These are phyloP conservation scores for Bergia sp. DNA, from an alignment of 92 coral and sea anemone species.

Conservation along the genomic window DNA sequence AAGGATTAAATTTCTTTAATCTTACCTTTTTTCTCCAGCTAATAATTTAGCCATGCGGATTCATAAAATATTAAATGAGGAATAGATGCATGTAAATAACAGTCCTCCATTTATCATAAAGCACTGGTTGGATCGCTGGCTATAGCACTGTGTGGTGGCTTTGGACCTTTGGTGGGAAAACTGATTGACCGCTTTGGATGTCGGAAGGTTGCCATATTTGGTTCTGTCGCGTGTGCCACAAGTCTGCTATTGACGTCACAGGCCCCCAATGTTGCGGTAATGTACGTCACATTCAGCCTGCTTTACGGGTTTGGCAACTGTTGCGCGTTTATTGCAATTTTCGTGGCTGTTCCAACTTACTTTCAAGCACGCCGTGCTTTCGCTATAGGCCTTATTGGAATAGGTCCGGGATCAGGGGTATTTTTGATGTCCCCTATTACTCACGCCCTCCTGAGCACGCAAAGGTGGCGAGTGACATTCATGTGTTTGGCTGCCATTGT, in stretches of 20 bases:
- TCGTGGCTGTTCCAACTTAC: slow-evolving; percentile 56
- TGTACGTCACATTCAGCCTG: slow-evolving; percentile 59
- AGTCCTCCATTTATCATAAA: neutral
- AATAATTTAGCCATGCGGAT: too few relatives aligned
- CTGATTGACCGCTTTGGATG: slow-evolving; percentile 57
- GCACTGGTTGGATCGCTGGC: slow-evolving; percentile 63
- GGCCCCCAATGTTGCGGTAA: slow-evolving; percentile 42
- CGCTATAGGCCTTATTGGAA: slow-evolving; percentile 55
- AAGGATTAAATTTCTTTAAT: too few relatives aligned
- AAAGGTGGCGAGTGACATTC: slow-evolving; percentile 50
- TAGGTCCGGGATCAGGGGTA: slow-evolving; percentile 55
- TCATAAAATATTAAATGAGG: too few relatives aligned
- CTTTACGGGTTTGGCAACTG: slow-evolving; percentile 64
- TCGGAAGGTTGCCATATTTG: slow-evolving; percentile 49
- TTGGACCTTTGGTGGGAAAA: slow-evolving; percentile 60
- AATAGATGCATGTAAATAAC: too few relatives aligned
- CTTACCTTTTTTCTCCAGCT: too few relatives aligned
- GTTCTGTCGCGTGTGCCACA: slow-evolving; percentile 37
- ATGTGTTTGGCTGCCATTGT: neutral
- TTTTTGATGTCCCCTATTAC: slow-evolving; percentile 62
- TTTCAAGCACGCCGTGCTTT: slow-evolving; percentile 43
- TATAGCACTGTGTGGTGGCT: slow-evolving; percentile 41
- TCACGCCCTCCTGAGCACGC: slow-evolving; percentile 33
- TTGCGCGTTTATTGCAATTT: slow-evolving; percentile 51
- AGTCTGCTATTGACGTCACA: slow-evolving; percentile 55